Conservation (phyloP, 2,888 invertebrate species). For the Tortrix viridana region DNA sequence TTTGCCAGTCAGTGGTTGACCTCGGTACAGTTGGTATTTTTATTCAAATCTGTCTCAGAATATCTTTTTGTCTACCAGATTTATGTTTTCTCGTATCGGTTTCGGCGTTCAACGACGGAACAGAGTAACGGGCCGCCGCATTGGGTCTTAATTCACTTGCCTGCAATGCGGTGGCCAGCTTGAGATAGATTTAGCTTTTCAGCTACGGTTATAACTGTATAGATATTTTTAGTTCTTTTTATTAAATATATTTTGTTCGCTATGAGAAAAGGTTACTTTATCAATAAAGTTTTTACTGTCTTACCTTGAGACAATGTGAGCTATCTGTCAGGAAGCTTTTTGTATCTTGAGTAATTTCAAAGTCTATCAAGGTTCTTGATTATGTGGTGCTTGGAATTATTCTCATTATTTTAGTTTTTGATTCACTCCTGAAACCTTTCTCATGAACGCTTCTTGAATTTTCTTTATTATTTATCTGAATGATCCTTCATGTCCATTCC, state of each 20-base stretch:
- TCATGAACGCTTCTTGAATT: neutral
- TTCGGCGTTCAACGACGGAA: slow-evolving; percentile 1
- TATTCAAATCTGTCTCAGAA: slow-evolving; percentile 11
- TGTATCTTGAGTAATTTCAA: no score
- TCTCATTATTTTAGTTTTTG: no score
- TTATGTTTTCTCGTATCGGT: slow-evolving; percentile 2
- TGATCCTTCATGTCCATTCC: neutral
- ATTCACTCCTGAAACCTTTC: no score
- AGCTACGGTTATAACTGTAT: neutral
- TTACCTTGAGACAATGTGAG: no score
- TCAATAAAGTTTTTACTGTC: no score
- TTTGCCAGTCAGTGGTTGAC: slow-evolving; percentile 21
- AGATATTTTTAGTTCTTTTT: neutral
- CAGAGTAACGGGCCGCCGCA: slow-evolving; percentile 6
- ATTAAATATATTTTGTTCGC: neutral
- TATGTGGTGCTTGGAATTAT: no score
- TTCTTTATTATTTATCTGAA: neutral
- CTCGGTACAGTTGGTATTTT: slow-evolving; percentile 10
- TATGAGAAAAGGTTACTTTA: no score
- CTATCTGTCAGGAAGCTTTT: no score
- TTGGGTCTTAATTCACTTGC: slow-evolving; percentile 8
- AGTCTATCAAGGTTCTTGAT: no score
- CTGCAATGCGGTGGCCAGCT: slow-evolving; percentile 29
- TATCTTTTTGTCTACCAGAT: neutral
- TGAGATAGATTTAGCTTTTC: slow-evolving; percentile 20